phyloP scores from a whole-genome alignment of 1,140 invertebrate genomes.

The Megalopta genalis region DNA sequence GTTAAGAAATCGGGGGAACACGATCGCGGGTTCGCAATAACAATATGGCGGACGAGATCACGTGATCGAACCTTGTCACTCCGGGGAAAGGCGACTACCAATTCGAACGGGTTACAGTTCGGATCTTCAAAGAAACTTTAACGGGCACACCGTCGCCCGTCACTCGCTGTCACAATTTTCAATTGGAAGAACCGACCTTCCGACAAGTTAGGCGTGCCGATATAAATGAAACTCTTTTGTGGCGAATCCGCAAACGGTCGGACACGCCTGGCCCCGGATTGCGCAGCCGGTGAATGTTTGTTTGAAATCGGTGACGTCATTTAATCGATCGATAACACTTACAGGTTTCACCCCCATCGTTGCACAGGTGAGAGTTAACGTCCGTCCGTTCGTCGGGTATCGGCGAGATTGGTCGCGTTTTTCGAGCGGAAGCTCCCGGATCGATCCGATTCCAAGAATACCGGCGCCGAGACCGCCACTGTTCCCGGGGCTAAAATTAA shows the following conservation, averaged over 20 bases:
- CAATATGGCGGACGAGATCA: too few relatives aligned
- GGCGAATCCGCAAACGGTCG: too few relatives aligned
- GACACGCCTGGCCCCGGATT: too few relatives aligned
- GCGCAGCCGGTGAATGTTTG: too few relatives aligned
- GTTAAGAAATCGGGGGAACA: too few relatives aligned
- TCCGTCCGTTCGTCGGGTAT: not conserved
- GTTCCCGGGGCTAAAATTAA: constrained; percentile 12
- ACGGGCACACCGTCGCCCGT: not conserved
- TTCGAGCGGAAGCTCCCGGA: constrained; percentile 2
- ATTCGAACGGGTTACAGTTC: too few relatives aligned
- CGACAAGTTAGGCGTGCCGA: too few relatives aligned
- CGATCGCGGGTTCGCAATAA: too few relatives aligned
- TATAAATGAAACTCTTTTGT: too few relatives aligned
- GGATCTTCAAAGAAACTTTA: not conserved
- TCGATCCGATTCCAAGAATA: constrained; percentile 20
- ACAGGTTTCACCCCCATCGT: not conserved
- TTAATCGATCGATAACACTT: not conserved
- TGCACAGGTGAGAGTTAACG: not conserved
- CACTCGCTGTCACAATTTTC: not conserved
- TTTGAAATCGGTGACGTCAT: too few relatives aligned
- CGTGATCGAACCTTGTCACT: too few relatives aligned
- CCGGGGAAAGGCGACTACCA: too few relatives aligned
- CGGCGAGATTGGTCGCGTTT: not conserved
- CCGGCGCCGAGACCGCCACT: not conserved
- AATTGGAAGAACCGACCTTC: not conserved